A percentile compares a stretch with the other conserved stretches of the same genome.
These are phyloP conservation scores for Aleadryas rufinucha DNA, from an alignment of 2,113 vertebrate species.

Conservation along the genomic window DNA sequence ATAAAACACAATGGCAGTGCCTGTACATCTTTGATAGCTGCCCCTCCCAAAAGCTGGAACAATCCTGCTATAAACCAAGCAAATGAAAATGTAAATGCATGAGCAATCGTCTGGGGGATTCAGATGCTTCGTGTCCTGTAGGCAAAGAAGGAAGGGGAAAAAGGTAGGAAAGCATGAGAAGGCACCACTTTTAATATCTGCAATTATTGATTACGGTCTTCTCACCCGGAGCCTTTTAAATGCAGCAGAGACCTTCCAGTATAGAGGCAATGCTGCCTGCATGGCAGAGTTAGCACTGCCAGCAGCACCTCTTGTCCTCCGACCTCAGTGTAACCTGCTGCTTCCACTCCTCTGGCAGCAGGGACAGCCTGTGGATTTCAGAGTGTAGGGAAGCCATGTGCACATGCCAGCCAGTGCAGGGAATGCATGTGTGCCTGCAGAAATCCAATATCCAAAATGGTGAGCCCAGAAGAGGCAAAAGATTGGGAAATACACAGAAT, in stretches of 20 bases:
- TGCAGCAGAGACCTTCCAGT: neutral
- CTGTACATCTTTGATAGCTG: conserved; percentile 10
- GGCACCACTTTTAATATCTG: neutral
- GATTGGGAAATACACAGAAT: neutral
- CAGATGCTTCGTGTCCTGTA: neutral
- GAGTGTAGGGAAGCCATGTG: neutral
- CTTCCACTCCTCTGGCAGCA: neutral
- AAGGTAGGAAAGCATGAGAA: neutral
- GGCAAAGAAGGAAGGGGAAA: neutral
- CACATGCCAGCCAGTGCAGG: neutral
- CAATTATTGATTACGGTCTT: neutral
- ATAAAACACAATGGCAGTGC: conserved; percentile 43
- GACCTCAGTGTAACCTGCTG: fast-evolving
- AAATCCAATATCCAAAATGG: neutral
- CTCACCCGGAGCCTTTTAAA: neutral
- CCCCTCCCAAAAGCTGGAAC: conserved; percentile 38
- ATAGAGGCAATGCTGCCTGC: neutral
- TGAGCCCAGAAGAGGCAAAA: neutral
- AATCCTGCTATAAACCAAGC: conserved; percentile 17
- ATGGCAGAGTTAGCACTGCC: neutral
- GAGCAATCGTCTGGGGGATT: neutral
- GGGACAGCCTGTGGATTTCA: neutral
- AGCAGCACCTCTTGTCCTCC: neutral
- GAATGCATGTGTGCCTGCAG: neutral
- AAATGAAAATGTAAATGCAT: conserved; percentile 49